Base-by-base conservation (phyloP, 2,113 vertebrate genomes). In the Todiramphus chloris region DNA sequence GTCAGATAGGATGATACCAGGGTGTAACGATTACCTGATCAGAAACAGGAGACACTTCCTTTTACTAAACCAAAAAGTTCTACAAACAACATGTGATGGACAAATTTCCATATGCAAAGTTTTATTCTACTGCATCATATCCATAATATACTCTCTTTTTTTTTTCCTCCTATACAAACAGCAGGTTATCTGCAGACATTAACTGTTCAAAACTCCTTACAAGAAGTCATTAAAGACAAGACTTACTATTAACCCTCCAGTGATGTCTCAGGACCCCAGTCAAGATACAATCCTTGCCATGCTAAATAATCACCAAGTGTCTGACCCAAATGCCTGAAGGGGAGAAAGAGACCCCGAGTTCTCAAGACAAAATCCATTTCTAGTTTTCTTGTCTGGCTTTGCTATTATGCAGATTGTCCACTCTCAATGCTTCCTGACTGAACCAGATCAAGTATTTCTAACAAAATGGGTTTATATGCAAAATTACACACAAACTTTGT, bases 101-200 rank as follows among this genome's bases (percentile, higher is more conserved):
- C 78, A 82, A 70, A 68, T 95, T 94, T 97, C 93, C 60, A 10
- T 89, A 88, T 53, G 66, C 93, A 91, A 80, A 95, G 41, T 82
- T 95, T 89, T 80, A 82, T 66, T 69, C 50, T 33, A 41, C 89
- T 90, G 91, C 88, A 96, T 88, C 94, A 96, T 55, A 79, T 72
- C 80, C 24, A 83, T 77, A 82, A 92, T 14, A n/a, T 23, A 85
- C 76, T 35, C 80, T 60, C 53, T 83, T 91, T 89, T 89, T 82
- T 89, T 53, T 43, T 43, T 24, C 50, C 50, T n/a, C 81, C 84
- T 88, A 63, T 28, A 60, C 75, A 97, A 96, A 95, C 35, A 35
- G 56, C 80, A 95, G 77, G 89, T 87, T 77, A 96, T 86, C 37
- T 28, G 51, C 46, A 78, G 80, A 88, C 51, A 67, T 63, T 44